Evolutionary conservation across 2,797 vertebrate species (phyloP).

Genomic region (Geotrypetes seraphini): DNA sequence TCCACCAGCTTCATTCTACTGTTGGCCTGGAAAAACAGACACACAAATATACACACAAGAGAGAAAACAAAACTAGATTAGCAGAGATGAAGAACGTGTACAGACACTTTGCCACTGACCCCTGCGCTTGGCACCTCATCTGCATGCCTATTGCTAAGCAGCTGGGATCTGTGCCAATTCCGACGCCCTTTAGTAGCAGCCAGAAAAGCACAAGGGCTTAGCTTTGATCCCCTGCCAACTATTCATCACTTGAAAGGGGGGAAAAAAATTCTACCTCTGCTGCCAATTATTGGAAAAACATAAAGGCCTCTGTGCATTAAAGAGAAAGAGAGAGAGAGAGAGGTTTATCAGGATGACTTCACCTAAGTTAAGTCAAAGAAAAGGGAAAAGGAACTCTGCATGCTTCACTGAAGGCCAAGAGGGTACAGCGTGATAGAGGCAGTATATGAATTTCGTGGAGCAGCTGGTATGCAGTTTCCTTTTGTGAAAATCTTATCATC

Average conservation of each 20-base stretch:
- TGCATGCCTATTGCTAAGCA: slow-evolving; percentile 52
- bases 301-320: slow-evolving; percentile 62
- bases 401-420: not conserved
- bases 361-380: not conserved
- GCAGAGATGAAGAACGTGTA: slow-evolving; percentile 46
- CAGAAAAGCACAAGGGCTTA: slow-evolving; percentile 57
- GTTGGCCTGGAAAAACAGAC: slow-evolving; percentile 69
- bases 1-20: slow-evolving; percentile 78
- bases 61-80: slow-evolving; percentile 48
- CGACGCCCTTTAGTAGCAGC: slow-evolving; percentile 64
- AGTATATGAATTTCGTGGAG: not conserved
- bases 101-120: slow-evolving; percentile 60
- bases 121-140: slow-evolving; percentile 61
- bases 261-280: slow-evolving; percentile 58
- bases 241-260: slow-evolving; percentile 83
- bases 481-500: not conserved
- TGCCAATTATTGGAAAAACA: slow-evolving; percentile 81
- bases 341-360: slow-evolving; percentile 23
- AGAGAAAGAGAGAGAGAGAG: slow-evolving; percentile 14
- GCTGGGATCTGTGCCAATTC: slow-evolving; percentile 60
- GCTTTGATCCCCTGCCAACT: slow-evolving; percentile 81
- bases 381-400: not conserved
- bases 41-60: slow-evolving; percentile 27
- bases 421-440: not conserved
- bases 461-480: not conserved